phyloP scores from a whole-genome alignment of 2,113 vertebrate genomes.

The Dissostichus mawsoni region DNA sequence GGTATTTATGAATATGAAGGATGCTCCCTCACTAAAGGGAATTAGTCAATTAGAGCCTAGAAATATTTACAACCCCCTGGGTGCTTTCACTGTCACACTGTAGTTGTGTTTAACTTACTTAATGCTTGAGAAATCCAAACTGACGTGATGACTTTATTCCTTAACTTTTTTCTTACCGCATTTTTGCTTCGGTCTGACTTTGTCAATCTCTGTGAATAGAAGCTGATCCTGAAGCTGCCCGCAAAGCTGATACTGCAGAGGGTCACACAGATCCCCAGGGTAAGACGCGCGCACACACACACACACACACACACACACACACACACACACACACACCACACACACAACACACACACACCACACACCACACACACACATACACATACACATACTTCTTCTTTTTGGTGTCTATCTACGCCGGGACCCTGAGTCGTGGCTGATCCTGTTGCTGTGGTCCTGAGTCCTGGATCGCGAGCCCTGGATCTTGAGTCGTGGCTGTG shows the following conservation, averaged over 20 bases:
- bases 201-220: constrained; percentile 41
- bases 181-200: constrained; percentile 28
- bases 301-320: not conserved
- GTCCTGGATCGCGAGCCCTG: no score
- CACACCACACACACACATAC: not conserved
- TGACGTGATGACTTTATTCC: not conserved
- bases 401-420: no score
- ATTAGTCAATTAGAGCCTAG: constrained; percentile 21
- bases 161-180: not conserved
- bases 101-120: constrained; percentile 1
- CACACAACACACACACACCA: not conserved
- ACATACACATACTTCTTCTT: not conserved
- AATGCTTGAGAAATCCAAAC: constrained; percentile 18
- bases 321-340: not conserved
- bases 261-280: constrained; percentile 80
- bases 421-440: no score
- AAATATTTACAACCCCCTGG: constrained; percentile 10
- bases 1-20: constrained; percentile 5
- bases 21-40: not conserved
- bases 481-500: no score
- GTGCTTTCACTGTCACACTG: constrained; percentile 2
- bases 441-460: no score
- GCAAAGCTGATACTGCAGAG: constrained; percentile 72
- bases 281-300: constrained; percentile 51
- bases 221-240: constrained; percentile 75